Evolutionary conservation across 1,140 invertebrate genomes (phyloP).

Genomic region (Wiebesia pumilae): DNA sequence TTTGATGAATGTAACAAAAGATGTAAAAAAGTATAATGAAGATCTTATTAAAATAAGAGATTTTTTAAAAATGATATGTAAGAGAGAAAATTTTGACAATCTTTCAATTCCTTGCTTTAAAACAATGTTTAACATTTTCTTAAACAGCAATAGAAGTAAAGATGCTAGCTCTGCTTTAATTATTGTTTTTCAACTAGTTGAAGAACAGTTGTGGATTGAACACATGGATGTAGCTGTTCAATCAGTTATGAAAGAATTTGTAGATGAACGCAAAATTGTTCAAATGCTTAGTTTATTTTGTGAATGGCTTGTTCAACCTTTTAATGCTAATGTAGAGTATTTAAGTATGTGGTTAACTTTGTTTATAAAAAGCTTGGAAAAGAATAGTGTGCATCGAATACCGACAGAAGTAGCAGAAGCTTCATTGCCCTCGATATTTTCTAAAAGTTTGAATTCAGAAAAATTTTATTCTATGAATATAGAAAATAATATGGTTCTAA

Average conservation of each 20-base stretch:
- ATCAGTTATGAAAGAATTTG: conserved; percentile 67
- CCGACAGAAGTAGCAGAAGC: conserved; percentile 22
- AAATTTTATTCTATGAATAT: conserved; percentile 26
- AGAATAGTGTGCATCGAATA: conserved; percentile 47
- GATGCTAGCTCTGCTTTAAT: conserved; percentile 75
- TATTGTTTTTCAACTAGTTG: conserved; percentile 76
- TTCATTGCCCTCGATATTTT: conserved; percentile 25
- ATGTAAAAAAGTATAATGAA: conserved; percentile 55
- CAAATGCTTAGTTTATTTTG: conserved; percentile 42
- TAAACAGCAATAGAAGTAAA: conserved; percentile 57
- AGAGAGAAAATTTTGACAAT: conserved; percentile 50
- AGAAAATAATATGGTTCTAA: conserved; percentile 21
- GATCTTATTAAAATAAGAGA: conserved; percentile 57
- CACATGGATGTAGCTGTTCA: conserved; percentile 71
- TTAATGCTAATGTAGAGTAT: neutral
- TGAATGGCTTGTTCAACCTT: conserved; percentile 34
- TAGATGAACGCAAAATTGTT: conserved; percentile 50
- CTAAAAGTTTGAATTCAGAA: conserved; percentile 2
- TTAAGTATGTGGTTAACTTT: conserved; percentile 46
- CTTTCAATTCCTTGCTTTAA: conserved; percentile 61
- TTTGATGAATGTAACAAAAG: conserved; percentile 55
- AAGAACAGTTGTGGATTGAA: conserved; percentile 69
- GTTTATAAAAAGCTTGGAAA: conserved; percentile 34
- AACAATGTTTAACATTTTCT: conserved; percentile 67
- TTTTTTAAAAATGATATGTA: conserved; percentile 57